Evolutionary conservation across 1,140 invertebrate genomes (phyloP).

Genomic region (Calosoma granatense): DNA sequence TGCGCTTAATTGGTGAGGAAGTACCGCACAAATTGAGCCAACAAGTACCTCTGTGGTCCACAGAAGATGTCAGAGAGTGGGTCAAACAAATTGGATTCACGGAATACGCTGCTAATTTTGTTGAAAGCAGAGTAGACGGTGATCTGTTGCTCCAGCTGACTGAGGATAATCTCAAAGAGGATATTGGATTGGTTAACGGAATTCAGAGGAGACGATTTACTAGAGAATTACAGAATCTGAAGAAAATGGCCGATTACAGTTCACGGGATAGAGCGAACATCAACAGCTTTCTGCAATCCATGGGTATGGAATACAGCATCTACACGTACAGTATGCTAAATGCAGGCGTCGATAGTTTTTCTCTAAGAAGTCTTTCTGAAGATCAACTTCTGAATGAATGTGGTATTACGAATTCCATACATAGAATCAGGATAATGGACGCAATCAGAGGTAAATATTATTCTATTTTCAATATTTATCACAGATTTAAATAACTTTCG

Average conservation of each 20-base stretch:
- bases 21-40: constrained; percentile 96
- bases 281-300: constrained; percentile 78
- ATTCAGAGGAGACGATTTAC: constrained; percentile 88
- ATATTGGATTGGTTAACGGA: constrained; percentile 89
- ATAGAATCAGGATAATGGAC: constrained; percentile 81
- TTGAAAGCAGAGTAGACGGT: constrained; percentile 92
- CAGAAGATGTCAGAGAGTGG: constrained; percentile 95
- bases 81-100: constrained; percentile 95
- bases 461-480: neutral
- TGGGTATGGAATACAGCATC: constrained; percentile 86
- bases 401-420: constrained; percentile 88
- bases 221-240: constrained; percentile 86
- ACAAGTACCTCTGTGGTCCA: constrained; percentile 95
- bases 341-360: constrained; percentile 79
- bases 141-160: constrained; percentile 89
- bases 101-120: constrained; percentile 73
- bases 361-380: constrained; percentile 72
- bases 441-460: constrained; percentile 62
- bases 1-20: constrained; percentile 91
- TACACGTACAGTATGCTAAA: constrained; percentile 97
- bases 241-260: constrained; percentile 95
- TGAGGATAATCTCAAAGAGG: constrained; percentile 83
- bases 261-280: constrained; percentile 86
- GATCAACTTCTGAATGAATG: constrained; percentile 87
- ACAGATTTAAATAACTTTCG: neutral